Percentiles rank a stretch among this genome's conserved stretches.
Conservation (phyloP, 1,140 invertebrate species). For the Rhagoletis zephyria region DNA sequence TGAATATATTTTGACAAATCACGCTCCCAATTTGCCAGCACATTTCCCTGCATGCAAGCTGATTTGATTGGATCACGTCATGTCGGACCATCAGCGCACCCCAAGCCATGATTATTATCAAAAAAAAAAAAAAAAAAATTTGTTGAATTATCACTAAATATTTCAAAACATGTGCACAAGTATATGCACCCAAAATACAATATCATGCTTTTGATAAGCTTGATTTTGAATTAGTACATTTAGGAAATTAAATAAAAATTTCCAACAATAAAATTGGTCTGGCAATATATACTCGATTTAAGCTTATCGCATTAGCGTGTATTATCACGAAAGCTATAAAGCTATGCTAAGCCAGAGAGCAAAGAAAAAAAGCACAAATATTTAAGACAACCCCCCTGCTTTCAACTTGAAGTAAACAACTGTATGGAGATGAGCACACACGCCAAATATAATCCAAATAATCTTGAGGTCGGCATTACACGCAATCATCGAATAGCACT, state of each 20-base stretch:
- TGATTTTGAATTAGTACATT: not conserved
- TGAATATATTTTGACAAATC: not conserved
- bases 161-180: not conserved
- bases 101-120: not conserved
- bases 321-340: not conserved
- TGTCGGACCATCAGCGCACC: not conserved
- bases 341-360: not conserved
- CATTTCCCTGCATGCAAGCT: not conserved
- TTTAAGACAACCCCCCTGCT: not conserved
- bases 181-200: not conserved
- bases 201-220: not conserved
- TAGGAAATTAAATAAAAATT: not conserved
- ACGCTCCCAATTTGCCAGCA: not conserved
- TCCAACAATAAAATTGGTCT: not conserved
- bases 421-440: slow-evolving; percentile 4
- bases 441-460: slow-evolving; percentile 38
- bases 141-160: not conserved
- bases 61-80: slow-evolving; percentile 5
- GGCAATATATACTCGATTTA: not conserved
- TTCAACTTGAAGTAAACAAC: not conserved
- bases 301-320: not conserved
- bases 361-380: not conserved
- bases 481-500: not conserved
- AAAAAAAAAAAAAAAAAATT: not conserved
- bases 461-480: not conserved